Percentiles rank a stretch among this genome's conserved stretches.
Evolutionary conservation across 2,113 vertebrate species (phyloP).

Genomic region (Oceanites oceanicus): DNA sequence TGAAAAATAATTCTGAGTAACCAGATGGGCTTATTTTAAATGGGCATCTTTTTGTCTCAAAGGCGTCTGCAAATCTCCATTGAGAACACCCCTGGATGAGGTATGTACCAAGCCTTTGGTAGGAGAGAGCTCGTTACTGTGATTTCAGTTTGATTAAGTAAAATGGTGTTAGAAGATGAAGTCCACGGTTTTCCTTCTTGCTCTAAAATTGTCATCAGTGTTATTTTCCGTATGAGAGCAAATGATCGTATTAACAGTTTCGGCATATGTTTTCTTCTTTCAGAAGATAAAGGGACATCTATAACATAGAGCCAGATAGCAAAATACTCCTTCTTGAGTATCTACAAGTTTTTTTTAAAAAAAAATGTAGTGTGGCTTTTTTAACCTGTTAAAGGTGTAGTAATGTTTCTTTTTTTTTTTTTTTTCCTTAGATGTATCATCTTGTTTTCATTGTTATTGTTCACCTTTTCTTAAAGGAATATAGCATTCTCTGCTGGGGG

Average conservation of each 20-base stretch:
- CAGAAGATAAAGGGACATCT: not conserved
- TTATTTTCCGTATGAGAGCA: constrained; percentile 3
- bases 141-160: constrained; percentile 42
- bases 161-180: constrained; percentile 52
- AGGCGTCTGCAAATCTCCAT: constrained; percentile 62
- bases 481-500: constrained; percentile 63
- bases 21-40: constrained; percentile 60
- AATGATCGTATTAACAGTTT: not conserved
- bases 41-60: constrained; percentile 72
- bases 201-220: constrained; percentile 25
- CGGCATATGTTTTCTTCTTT: not conserved
- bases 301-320: not conserved
- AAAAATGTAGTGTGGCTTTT: not conserved
- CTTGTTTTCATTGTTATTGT: constrained; percentile 73
- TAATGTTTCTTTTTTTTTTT: not conserved
- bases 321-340: not conserved
- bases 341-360: not conserved
- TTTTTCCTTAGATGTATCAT: not conserved
- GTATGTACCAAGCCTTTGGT: constrained; percentile 64
- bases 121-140: constrained; percentile 38
- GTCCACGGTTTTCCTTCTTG: constrained; percentile 40
- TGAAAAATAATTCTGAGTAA: constrained; percentile 29
- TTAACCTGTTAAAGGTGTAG: not conserved
- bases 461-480: constrained; percentile 71
- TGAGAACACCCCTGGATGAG: constrained; percentile 67